These are phyloP conservation scores for Sesia bembeciformis DNA, from an alignment of 2,888 invertebrate species.

Conservation along the genomic window DNA sequence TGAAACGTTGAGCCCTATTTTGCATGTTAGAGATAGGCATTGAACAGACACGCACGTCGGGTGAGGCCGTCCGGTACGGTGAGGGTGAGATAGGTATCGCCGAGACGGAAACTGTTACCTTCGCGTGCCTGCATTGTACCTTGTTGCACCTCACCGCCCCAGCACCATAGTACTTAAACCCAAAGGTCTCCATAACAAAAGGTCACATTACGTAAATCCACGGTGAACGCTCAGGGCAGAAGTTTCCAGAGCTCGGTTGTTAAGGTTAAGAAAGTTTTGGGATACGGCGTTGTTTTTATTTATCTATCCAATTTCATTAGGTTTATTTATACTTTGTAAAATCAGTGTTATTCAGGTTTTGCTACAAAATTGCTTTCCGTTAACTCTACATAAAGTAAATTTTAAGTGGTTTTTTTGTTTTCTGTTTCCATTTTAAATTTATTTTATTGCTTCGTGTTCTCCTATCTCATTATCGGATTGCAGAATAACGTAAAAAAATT, in stretches of 20 bases:
- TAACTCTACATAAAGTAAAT: too few species aligned
- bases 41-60: background rate
- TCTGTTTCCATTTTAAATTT: too few species aligned
- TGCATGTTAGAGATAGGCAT: slow-evolving; percentile 8
- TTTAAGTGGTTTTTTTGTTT: too few species aligned
- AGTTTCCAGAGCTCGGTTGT: background rate
- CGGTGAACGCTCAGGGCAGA: background rate
- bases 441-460: too few species aligned
- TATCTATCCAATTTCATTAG: background rate
- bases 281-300: background rate
- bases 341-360: too few species aligned
- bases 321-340: too few species aligned
- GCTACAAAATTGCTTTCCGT: too few species aligned
- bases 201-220: slow-evolving; percentile 32
- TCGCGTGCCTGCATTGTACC: slow-evolving; percentile 22
- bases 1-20: background rate
- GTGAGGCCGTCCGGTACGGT: slow-evolving; percentile 1
- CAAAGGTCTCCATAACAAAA: slow-evolving; percentile 28
- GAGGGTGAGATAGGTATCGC: slow-evolving; percentile 17
- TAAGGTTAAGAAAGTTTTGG: background rate
- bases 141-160: slow-evolving; percentile 23
- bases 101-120: slow-evolving; percentile 21
- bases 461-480: too few species aligned
- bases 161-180: slow-evolving; percentile 14
- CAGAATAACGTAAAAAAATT: too few species aligned